Conservation (phyloP, 2,888 invertebrate species). For the Troglohyphantes excavatus region DNA sequence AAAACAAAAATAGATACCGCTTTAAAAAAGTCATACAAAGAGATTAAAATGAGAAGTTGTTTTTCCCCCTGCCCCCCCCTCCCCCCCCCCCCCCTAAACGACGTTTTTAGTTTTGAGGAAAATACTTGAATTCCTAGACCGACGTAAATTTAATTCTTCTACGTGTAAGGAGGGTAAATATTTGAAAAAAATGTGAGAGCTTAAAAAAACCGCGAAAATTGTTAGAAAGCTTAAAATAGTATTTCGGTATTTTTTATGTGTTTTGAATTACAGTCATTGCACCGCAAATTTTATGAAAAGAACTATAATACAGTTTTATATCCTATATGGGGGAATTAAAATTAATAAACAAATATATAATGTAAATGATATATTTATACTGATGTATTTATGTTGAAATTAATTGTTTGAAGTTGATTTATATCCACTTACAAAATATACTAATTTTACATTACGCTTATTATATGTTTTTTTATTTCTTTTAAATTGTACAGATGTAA, state of each 20-base stretch:
- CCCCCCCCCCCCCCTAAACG: background rate
- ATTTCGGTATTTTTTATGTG: background rate
- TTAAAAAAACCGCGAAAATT: background rate
- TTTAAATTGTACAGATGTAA: too few species aligned
- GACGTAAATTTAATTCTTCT: constrained; percentile 13
- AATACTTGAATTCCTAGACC: constrained; percentile 28
- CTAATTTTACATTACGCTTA: too few species aligned
- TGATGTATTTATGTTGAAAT: too few species aligned
- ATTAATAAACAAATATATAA: too few species aligned
- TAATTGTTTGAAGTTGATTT: too few species aligned
- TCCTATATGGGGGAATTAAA: too few species aligned
- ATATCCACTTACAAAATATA: too few species aligned
- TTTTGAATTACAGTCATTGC: background rate
- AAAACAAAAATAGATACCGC: constrained; percentile 36
- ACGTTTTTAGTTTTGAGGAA: constrained; percentile 16
- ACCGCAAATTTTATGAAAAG: too few species aligned
- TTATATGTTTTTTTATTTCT: too few species aligned
- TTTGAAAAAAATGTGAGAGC: background rate
- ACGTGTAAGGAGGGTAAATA: background rate
- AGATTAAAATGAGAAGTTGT: constrained; percentile 50
- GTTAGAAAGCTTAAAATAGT: background rate
- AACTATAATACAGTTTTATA: too few species aligned
- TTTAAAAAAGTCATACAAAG: constrained; percentile 45
- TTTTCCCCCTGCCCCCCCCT: constrained; percentile 7
- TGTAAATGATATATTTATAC: too few species aligned